phyloP scores from a whole-genome alignment of 2,888 invertebrate species.

The Dryobotodes eremita region DNA sequence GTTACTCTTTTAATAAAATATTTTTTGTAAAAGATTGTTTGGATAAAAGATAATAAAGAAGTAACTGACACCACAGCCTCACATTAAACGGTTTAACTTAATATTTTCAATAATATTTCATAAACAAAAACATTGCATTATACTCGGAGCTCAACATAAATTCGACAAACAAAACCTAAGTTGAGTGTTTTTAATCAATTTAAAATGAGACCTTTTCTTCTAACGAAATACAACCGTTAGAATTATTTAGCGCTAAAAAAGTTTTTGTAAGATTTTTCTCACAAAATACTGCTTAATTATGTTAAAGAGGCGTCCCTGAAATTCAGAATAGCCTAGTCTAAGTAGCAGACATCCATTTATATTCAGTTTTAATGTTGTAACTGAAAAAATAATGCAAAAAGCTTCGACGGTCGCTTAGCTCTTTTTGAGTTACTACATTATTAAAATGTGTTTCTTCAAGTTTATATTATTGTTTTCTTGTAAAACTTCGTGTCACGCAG shows the following conservation, averaged over 20 bases:
- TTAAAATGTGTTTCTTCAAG: slow-evolving; percentile 53
- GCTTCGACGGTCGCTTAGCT: slow-evolving; percentile 43
- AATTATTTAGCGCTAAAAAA: slow-evolving; percentile 59
- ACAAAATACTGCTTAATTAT: slow-evolving; percentile 68
- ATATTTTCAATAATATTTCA: slow-evolving; percentile 19
- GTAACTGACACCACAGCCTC: not conserved
- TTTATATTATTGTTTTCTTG: slow-evolving; percentile 58
- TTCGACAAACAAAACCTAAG: slow-evolving; percentile 22
- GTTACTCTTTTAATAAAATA: no score
- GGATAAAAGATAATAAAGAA: not conserved
- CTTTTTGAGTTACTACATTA: slow-evolving; percentile 54
- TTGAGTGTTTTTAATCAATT: slow-evolving; percentile 47
- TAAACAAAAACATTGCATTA: slow-evolving; percentile 5
- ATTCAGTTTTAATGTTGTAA: slow-evolving; percentile 69
- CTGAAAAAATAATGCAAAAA: slow-evolving; percentile 61
- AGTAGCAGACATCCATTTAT: slow-evolving; percentile 64
- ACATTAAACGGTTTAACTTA: slow-evolving; percentile 4
- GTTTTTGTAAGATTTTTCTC: slow-evolving; percentile 55
- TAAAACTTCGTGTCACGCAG: slow-evolving; percentile 39
- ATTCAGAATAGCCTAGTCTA: slow-evolving; percentile 64
- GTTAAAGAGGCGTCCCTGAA: slow-evolving; percentile 65
- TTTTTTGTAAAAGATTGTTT: not conserved
- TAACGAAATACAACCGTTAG: slow-evolving; percentile 45
- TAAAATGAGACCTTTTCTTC: slow-evolving; percentile 50
- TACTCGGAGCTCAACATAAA: slow-evolving; percentile 16